A percentile compares a stretch with the other conserved stretches of the same genome.
These are phyloP conservation scores for Scarus forsteni DNA, from an alignment of 2,797 vertebrate species.

Conservation along the genomic window DNA sequence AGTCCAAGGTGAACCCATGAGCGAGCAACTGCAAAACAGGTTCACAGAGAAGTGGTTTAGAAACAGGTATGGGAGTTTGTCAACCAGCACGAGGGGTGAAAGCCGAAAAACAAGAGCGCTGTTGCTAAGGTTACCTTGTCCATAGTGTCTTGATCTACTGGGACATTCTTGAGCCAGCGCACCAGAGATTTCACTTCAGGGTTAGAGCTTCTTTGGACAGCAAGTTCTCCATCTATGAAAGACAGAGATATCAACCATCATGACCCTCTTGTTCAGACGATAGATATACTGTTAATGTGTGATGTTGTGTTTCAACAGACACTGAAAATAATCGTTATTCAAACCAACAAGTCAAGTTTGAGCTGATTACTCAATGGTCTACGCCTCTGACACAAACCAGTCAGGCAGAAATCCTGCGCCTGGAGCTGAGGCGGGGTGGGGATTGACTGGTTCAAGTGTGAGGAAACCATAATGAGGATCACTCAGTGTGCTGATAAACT, in stretches of 20 bases:
- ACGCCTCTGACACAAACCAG: conserved; percentile 61
- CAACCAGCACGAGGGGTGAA: background rate
- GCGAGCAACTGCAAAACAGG: conserved; percentile 81
- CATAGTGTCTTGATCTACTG: conserved; percentile 84
- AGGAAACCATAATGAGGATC: conserved; percentile 29
- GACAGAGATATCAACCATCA: conserved; percentile 13
- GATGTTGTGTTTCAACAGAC: background rate
- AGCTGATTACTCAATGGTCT: conserved; percentile 5
- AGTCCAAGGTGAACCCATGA: conserved; percentile 88
- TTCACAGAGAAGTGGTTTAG: conserved; percentile 25
- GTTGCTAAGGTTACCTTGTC: conserved; percentile 77
- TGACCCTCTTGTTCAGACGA: conserved; percentile 4
- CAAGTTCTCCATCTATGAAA: conserved; percentile 34
- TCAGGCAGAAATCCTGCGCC: conserved; percentile 56
- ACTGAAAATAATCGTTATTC: conserved; percentile 46
- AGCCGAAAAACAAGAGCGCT: background rate
- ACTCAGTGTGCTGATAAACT: conserved; percentile 14
- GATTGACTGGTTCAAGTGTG: conserved; percentile 21
- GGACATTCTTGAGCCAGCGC: conserved; percentile 84
- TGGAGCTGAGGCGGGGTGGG: conserved; percentile 55
- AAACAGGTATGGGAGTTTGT: conserved; percentile 15
- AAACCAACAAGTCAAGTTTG: conserved; percentile 44
- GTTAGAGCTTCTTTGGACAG: conserved; percentile 32
- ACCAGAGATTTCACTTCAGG: conserved; percentile 76
- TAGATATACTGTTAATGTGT: background rate